A percentile compares a stretch with the other conserved stretches of the same genome.
These are phyloP conservation scores for Euplagia quadripunctaria DNA, from an alignment of 2,888 invertebrate genomes.

Conservation along the genomic window DNA sequence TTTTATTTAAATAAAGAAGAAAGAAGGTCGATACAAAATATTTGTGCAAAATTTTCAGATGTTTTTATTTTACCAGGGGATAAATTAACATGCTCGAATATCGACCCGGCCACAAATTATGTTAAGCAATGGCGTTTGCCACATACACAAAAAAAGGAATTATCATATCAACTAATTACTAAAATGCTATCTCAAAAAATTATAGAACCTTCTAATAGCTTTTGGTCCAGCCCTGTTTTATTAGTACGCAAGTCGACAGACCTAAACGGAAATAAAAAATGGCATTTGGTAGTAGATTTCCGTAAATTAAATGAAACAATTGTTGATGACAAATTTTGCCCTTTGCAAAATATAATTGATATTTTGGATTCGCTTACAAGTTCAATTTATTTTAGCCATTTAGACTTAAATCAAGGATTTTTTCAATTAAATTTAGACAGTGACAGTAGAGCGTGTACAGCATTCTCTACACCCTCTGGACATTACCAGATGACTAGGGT, in stretches of 20 bases:
- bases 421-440: not conserved
- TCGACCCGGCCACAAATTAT: not conserved
- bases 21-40: too few relatives aligned
- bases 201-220: not conserved
- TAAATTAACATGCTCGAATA: not conserved
- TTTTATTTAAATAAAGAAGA: too few relatives aligned
- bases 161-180: not conserved
- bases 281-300: not conserved
- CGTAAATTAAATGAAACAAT: not conserved
- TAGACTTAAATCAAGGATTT: not conserved
- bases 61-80: not conserved
- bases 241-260: constrained; percentile 3
- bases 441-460: not conserved
- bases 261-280: not conserved
- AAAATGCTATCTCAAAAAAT: not conserved
- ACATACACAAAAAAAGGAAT: constrained; percentile 1
- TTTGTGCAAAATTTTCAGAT: too few relatives aligned
- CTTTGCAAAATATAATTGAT: not conserved
- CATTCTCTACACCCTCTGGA: not conserved
- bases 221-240: constrained; percentile 3
- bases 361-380: not conserved
- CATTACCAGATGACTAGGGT: not conserved
- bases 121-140: constrained; percentile 3
- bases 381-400: not conserved
- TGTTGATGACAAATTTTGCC: not conserved